Base-by-base conservation (phyloP, 1,140 invertebrate species). In the Rhyacophila brunnea region DNA sequence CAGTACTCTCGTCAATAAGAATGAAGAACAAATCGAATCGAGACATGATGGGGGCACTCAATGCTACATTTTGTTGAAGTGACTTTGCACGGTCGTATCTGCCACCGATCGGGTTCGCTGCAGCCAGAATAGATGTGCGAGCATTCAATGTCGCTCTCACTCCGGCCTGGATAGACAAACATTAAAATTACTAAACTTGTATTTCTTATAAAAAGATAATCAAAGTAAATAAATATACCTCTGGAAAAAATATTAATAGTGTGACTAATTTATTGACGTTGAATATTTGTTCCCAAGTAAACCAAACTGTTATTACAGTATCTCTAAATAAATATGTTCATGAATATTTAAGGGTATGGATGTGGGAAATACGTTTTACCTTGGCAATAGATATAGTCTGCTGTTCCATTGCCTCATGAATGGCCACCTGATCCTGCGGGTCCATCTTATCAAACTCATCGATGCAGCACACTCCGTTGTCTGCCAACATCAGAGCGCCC, bases 371-470 rank as follows among this genome's bases (percentile, higher is more conserved):
- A n/a, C n/a, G n/a, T n/a, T n/a, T 65, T 68, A 87, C 85, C 79
- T 99, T 99, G 0, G 98, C 96, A 49, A 99, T 87, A 1, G 96
- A 98, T 70, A 99, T 99, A 0, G 97, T 99, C 77, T 99, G 98
- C 71, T 99, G 98, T 84, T 99, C 98, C 98, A 99, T 99, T 44
- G 97, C 98, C 82, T 99, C 98, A 77, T 99, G 97, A 70, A 98
- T 99, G 19, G 98, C 97, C 5, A 99, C 96, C 76, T 99, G 96
- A 83, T 99, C 97, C 57, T 87, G 86, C 1, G 84, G 83, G 74
- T 99, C 97, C 98, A 99, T 99, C 81, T 99, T 99, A 71, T 99
- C 98, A 78, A 99, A 99, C 80, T 99, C 97, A 73, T 99, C 97
- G 66, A 99, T 99, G 72, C 97, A 99, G 74, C 97, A 99, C 20